phyloP scores from a whole-genome alignment of 1,140 invertebrate genomes.

The Lysiphlebus fabarum region DNA sequence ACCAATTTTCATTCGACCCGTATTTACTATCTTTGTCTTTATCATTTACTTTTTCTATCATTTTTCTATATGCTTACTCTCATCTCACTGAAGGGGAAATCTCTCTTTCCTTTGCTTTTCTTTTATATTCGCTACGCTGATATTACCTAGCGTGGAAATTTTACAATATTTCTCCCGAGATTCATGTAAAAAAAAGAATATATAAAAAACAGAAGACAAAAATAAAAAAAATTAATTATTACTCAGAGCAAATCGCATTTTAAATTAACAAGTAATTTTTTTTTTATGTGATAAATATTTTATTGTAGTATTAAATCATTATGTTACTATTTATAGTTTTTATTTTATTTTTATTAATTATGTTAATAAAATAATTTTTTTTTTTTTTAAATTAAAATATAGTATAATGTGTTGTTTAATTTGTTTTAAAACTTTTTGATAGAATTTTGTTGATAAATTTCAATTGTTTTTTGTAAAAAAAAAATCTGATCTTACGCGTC shows the following conservation, averaged over 20 bases:
- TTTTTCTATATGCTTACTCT: constrained; percentile 17
- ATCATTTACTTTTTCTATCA: background rate
- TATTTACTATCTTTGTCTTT: constrained; percentile 10
- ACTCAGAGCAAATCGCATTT: constrained; percentile 22
- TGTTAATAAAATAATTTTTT: too few relatives aligned
- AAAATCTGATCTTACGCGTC: constrained; percentile 21
- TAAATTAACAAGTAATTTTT: constrained; percentile 22
- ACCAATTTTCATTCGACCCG: constrained; percentile 6
- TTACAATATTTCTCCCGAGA: constrained; percentile 38
- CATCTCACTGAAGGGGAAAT: constrained; percentile 29
- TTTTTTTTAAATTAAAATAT: too few relatives aligned
- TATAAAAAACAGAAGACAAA: constrained; percentile 20
- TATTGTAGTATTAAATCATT: background rate
- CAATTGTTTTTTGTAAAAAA: constrained; percentile 8
- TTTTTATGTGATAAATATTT: constrained; percentile 2
- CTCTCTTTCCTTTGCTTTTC: constrained; percentile 24
- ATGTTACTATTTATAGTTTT: constrained; percentile 11
- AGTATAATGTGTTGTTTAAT: too few relatives aligned
- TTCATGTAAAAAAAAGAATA: constrained; percentile 24
- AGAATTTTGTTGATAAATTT: too few relatives aligned
- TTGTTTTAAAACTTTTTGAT: too few relatives aligned
- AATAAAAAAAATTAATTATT: constrained; percentile 35
- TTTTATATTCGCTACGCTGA: constrained; percentile 28
- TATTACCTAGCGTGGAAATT: constrained; percentile 37
- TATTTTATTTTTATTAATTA: background rate